Percentiles rank a stretch among this genome's conserved stretches.
These are phyloP conservation scores for Caenorhabditis doughertyi DNA, from an alignment of 2,888 invertebrate species.

Conservation along the genomic window DNA sequence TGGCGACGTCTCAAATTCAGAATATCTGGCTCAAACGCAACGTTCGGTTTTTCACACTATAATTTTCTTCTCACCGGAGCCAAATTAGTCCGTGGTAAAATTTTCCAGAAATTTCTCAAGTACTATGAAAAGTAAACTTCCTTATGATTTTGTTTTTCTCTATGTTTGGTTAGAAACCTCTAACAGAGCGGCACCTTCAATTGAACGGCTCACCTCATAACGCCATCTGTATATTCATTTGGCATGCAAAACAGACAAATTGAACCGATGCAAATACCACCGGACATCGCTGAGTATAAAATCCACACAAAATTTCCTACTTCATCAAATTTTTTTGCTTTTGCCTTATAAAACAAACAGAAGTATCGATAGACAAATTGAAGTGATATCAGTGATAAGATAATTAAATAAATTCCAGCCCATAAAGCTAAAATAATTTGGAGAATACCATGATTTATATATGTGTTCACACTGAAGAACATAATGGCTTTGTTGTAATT, in stretches of 20 bases:
- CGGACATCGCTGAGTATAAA: background rate
- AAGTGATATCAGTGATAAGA: background rate
- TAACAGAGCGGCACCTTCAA: too few species aligned
- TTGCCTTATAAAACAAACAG: background rate
- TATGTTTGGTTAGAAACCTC: too few species aligned
- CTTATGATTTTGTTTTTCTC: too few species aligned
- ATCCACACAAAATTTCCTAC: background rate
- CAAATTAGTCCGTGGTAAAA: too few species aligned
- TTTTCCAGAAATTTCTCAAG: too few species aligned
- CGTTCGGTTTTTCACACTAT: too few species aligned
- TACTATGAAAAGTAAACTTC: too few species aligned
- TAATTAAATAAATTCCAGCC: background rate
- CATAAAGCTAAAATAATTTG: background rate
- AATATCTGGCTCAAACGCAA: too few species aligned
- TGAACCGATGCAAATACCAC: background rate
- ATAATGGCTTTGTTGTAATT: background rate
- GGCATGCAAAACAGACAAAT: background rate
- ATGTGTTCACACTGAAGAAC: background rate
- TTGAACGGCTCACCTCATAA: background rate
- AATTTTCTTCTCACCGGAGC: too few species aligned
- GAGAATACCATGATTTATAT: background rate
- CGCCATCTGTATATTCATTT: background rate
- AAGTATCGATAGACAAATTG: constrained; percentile 6
- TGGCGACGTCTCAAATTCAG: too few species aligned
- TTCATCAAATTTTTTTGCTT: background rate